Evolutionary conservation across 1,140 invertebrate species (phyloP).

Genomic region (Aphelenchoides fujianensis): DNA sequence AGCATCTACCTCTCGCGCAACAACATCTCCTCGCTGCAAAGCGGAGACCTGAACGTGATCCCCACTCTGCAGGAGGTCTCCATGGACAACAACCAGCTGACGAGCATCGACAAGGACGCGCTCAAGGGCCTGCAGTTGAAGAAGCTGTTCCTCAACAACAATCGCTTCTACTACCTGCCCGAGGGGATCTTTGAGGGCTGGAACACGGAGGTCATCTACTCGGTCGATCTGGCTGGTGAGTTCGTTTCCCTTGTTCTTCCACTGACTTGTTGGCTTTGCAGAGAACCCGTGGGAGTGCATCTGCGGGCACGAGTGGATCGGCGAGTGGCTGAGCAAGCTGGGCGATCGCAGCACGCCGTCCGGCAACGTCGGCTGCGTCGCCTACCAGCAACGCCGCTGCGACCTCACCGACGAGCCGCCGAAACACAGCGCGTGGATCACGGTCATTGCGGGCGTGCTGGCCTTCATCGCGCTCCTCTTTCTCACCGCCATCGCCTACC

Average conservation of each 20-base stretch:
- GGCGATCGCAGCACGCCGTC: constrained; percentile 46
- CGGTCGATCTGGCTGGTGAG: constrained; percentile 50
- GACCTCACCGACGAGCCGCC: constrained; percentile 20
- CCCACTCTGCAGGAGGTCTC: constrained; percentile 39
- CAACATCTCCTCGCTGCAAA: constrained; percentile 33
- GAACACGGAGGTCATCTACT: constrained; percentile 32
- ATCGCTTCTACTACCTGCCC: constrained; percentile 50
- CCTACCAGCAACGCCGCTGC: constrained; percentile 1
- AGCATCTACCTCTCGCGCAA: constrained; percentile 48
- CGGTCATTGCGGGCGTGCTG: constrained; percentile 40
- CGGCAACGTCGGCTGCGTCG: constrained; percentile 48
- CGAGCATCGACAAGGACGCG: constrained; percentile 41
- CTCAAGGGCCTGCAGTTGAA: constrained; percentile 42
- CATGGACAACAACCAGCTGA: constrained; percentile 50
- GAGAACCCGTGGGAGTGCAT: constrained; percentile 53
- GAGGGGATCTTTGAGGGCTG: constrained; percentile 48
- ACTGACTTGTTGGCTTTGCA: no score
- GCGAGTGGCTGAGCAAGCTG: constrained; percentile 43
- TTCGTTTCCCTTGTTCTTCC: no score
- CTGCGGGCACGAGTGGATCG: constrained; percentile 57
- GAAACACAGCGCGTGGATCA: constrained; percentile 39
- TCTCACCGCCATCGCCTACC: constrained; percentile 34
- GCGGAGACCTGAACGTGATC: constrained; percentile 48
- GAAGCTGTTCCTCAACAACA: constrained; percentile 52
- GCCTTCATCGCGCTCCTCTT: constrained; percentile 40